Base-by-base conservation (phyloP, 2,113 vertebrate species). In the Labrus mixtus region DNA sequence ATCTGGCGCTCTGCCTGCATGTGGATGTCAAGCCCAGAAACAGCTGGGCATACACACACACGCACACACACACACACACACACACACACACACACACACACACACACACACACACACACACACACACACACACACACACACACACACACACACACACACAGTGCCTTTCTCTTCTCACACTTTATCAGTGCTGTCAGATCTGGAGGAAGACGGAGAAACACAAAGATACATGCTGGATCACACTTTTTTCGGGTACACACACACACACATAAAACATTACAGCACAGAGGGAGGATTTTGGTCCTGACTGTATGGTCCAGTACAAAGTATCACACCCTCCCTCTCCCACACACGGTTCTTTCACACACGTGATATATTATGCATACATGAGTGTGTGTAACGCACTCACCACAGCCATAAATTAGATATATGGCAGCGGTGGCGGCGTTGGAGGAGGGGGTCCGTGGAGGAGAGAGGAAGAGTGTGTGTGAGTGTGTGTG, bases 1-100 rank as follows among this genome's bases (percentile, higher is more conserved):
- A 92, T 92, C 89, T 94, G 91, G 92, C 91, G 87, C 91, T 87
- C 77, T 81, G 92, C 83, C 87, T 87, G 86, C 77, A 87, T 93
- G 89, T 91, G 84, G 87, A 93, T 91, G 90, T 86, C 71, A 83
- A 89, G 63, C 86, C 74, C 81, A 87, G 83, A 89, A 93, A 93
- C 91, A 94, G 90, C 91, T 93, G 93, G 91, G 71, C 81, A 48
- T 79, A 77, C 55, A 60, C 68, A 61, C 57, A 39, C 50, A 54
- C 58, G 57, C 53, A 68, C 66, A 55, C 68, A 51, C 57, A 39
- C 50, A n/a, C n/a, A n/a, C n/a, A n/a, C n/a, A n/a, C n/a, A n/a
- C n/a, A n/a, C n/a, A n/a, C n/a, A n/a, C n/a, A 29, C 69, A 68
- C 53, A 68, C 1, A 75, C 25, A 55, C 82, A 72, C 67, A 65